Conservation (phyloP, 1,140 invertebrate genomes). For the Agrilus planipennis region DNA sequence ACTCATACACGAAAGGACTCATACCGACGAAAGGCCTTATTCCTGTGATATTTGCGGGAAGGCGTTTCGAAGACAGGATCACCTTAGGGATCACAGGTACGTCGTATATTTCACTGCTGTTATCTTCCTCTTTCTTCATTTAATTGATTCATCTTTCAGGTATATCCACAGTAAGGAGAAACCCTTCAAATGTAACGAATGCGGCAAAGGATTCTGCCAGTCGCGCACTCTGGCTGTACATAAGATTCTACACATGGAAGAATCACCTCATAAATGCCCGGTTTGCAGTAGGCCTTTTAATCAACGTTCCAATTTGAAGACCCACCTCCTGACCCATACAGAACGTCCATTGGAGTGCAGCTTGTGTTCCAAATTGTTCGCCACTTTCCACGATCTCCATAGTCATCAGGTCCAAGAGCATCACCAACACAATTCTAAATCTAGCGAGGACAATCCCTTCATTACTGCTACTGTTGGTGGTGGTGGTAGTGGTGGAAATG, state of each 20-base stretch:
- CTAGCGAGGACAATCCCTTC: not conserved
- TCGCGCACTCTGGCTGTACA: slow-evolving; percentile 87
- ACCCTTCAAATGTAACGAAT: slow-evolving; percentile 90
- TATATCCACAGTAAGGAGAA: slow-evolving; percentile 97
- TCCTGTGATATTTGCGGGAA: slow-evolving; percentile 93
- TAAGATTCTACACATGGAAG: slow-evolving; percentile 80
- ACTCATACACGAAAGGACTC: slow-evolving; percentile 87
- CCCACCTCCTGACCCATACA: slow-evolving; percentile 81
- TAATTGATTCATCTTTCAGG: slow-evolving; percentile 39
- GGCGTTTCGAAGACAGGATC: slow-evolving; percentile 87
- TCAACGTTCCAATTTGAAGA: slow-evolving; percentile 83
- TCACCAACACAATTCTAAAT: not conserved
- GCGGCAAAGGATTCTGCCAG: slow-evolving; percentile 95
- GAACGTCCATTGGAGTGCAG: slow-evolving; percentile 43
- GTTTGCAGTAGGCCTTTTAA: slow-evolving; percentile 81
- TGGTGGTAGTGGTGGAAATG: not conserved
- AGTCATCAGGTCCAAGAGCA: slow-evolving; percentile 22
- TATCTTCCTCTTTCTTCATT: not conserved
- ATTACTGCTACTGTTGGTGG: too few species aligned
- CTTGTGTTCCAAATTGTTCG: slow-evolving; percentile 28
- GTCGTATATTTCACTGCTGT: slow-evolving; percentile 12
- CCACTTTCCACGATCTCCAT: slow-evolving; percentile 24
- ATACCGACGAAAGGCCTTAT: slow-evolving; percentile 91
- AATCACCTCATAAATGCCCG: slow-evolving; percentile 82
- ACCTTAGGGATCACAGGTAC: slow-evolving; percentile 82